Base-by-base conservation (phyloP, 2,888 invertebrate species). In the Cyclophora punctaria region DNA sequence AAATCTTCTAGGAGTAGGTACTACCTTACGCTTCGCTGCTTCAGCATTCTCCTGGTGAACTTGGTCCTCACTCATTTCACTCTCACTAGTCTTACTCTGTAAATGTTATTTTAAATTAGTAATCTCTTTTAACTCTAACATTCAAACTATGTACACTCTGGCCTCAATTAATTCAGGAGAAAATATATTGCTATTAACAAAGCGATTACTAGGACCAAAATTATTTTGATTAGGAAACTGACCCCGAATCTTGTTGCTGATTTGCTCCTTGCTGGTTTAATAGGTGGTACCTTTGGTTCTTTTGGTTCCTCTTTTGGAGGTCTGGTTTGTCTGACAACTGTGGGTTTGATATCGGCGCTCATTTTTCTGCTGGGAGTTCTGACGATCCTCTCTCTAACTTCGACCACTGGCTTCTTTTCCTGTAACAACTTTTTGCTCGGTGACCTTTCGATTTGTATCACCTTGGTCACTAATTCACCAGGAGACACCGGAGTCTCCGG, bases 61-160 rank as follows among this genome's bases (percentile, higher is more conserved):
- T 71, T 82, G 84, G 70, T 89, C 89, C 67, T 89, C 89, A 80
- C 89, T 89, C 89, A 89, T 88, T 73, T 89, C 89, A 84, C 89
- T 89, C 73, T 89, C 89, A 88, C 89, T 89, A 79, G 88, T 89
- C 70, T 87, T 88, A 78, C 74, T 88, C 89, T 89, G 88, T 68
- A 87, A 88, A 88, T 76, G 64, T 80, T 73, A 83, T 78, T 75
- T 79, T 69, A 49, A 7, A 69, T 72, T 67, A 80, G 80, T 82
- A 80, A 67, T 78, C 61, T 66, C 69, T 69, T 61, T 60, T 62
- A 41, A 49, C 46, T 37, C 5, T 48, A 51, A 49, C n/a, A 57
- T 40, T 53, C 44, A 52, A 44, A 44, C 44, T 44, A 44, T 44
- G 6, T 44, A 44, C 44, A 44, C 50, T 64, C 65, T 56, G 66